Percentiles rank a stretch among this genome's conserved stretches.
Evolutionary conservation across 2,888 invertebrate species (phyloP).

Genomic region (Thymelicus sylvestris): DNA sequence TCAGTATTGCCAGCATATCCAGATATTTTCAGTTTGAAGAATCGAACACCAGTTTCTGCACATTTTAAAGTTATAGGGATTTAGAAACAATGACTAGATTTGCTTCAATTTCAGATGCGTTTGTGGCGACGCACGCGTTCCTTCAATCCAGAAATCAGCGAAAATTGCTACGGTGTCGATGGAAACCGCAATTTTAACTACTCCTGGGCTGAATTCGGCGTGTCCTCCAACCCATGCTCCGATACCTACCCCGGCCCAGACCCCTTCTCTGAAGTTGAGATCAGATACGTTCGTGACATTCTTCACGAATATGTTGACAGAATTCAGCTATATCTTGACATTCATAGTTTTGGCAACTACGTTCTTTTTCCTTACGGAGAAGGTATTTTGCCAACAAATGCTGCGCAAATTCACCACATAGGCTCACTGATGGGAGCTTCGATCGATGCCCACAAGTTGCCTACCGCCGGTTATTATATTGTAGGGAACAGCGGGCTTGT

Average conservation of each 20-base stretch:
- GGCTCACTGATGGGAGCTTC: constrained; percentile 59
- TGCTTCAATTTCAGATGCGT: constrained; percentile 48
- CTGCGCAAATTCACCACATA: constrained; percentile 52
- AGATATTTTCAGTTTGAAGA: no score
- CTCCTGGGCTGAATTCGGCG: constrained; percentile 51
- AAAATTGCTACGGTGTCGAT: constrained; percentile 57
- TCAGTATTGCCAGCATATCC: no score
- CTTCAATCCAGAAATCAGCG: constrained; percentile 46
- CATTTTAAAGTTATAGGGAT: no score
- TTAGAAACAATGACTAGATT: no score
- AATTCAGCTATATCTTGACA: constrained; percentile 73
- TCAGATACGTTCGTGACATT: constrained; percentile 81
- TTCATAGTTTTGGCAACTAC: constrained; percentile 89
- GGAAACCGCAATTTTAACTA: constrained; percentile 63
- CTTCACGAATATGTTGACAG: constrained; percentile 61
- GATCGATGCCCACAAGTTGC: constrained; percentile 56
- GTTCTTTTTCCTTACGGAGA: constrained; percentile 87
- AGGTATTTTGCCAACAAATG: constrained; percentile 49
- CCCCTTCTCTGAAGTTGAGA: constrained; percentile 88
- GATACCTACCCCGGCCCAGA: constrained; percentile 84
- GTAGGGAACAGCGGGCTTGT: constrained; percentile 61
- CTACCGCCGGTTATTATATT: constrained; percentile 51
- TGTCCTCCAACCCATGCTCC: constrained; percentile 75
- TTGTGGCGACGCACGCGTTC: constrained; percentile 62
- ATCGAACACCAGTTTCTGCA: no score